Percentiles rank a stretch among this genome's conserved stretches.
These are phyloP conservation scores for Tethea ocularis DNA, from an alignment of 2,888 invertebrate genomes.

Conservation along the genomic window DNA sequence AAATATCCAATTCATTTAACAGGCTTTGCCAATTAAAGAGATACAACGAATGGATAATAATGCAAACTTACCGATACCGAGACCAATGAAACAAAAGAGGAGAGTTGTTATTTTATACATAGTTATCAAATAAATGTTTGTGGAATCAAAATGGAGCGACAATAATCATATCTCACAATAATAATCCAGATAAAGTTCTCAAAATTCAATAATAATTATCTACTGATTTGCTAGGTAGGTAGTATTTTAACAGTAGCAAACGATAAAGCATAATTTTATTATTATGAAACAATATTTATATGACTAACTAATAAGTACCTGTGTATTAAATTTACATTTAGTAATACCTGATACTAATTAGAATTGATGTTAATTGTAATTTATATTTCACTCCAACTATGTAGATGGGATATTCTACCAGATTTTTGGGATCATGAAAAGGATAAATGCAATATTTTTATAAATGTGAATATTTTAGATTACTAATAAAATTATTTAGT, in stretches of 20 bases:
- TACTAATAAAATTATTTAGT: neutral
- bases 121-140: conserved; percentile 27
- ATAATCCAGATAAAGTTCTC: conserved; percentile 1
- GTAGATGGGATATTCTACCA: too few relatives aligned
- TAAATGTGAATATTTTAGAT: too few relatives aligned
- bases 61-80: conserved; percentile 34
- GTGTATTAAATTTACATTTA: too few relatives aligned
- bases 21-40: neutral
- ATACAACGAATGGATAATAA: neutral
- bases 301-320: too few relatives aligned
- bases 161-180: neutral
- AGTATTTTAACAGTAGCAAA: neutral
- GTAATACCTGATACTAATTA: too few relatives aligned
- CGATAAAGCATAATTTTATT: neutral
- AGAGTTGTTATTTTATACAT: conserved; percentile 36
- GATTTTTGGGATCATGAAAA: too few relatives aligned
- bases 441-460: too few relatives aligned
- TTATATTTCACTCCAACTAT: too few relatives aligned
- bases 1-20: neutral
- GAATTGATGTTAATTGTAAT: too few relatives aligned
- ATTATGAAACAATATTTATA: too few relatives aligned
- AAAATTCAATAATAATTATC: neutral
- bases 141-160: conserved; percentile 6
- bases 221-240: neutral
- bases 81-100: conserved; percentile 24